Percentiles rank a stretch among this genome's conserved stretches.
phyloP scores from a whole-genome alignment of 2,113 vertebrate genomes.

The Haemorhous mexicanus region DNA sequence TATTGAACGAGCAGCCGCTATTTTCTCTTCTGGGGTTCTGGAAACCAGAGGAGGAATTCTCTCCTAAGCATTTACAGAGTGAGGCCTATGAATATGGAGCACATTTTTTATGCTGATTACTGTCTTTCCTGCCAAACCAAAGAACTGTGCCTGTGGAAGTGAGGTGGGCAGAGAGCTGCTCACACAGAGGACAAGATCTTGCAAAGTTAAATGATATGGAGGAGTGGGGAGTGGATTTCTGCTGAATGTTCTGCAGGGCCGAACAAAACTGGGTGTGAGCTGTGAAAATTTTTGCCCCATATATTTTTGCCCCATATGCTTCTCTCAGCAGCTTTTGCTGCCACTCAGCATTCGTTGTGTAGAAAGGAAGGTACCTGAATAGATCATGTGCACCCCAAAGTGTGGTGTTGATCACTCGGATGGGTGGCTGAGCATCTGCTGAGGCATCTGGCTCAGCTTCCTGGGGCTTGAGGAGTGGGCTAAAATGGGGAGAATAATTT shows the following conservation, averaged over 20 bases:
- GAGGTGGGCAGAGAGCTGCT: background rate
- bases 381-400: background rate
- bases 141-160: background rate
- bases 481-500: background rate
- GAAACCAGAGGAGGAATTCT: background rate
- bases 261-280: background rate
- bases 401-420: background rate
- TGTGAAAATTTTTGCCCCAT: background rate
- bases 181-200: background rate
- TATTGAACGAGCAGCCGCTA: background rate
- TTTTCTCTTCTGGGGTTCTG: slow-evolving; percentile 18
- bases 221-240: background rate
- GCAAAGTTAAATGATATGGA: background rate
- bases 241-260: accelerated
- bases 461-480: background rate
- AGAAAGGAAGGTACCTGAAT: background rate
- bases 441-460: background rate
- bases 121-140: slow-evolving; percentile 1
- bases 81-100: background rate
- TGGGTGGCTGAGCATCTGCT: background rate
- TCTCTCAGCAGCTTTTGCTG: background rate
- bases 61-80: background rate
- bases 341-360: accelerated
- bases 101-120: background rate
- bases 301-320: background rate